phyloP scores from a whole-genome alignment of 2,888 invertebrate genomes.

The Microctonus aethiopoides region DNA sequence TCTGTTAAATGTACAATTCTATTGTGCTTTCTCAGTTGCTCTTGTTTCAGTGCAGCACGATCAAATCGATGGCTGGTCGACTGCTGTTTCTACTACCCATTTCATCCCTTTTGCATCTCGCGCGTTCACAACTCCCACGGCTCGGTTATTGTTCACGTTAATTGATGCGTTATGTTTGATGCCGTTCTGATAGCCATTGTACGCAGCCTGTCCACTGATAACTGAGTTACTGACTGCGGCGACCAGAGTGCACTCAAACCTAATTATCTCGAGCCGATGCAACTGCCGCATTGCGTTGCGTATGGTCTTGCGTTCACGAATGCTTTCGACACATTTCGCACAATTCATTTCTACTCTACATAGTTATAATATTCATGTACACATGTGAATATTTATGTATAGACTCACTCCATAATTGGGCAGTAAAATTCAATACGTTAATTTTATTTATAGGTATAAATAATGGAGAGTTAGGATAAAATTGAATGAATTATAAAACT shows the following conservation, averaged over 20 bases:
- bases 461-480: too few species aligned
- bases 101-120: conserved; percentile 17
- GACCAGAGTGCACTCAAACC: conserved; percentile 67
- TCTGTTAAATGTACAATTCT: neutral
- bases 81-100: neutral
- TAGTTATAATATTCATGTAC: conserved; percentile 6
- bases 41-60: conserved; percentile 30
- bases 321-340: conserved; percentile 31
- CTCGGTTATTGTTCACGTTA: conserved; percentile 67
- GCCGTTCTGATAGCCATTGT: conserved; percentile 67
- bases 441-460: neutral
- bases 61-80: neutral
- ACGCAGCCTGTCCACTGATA: conserved; percentile 67
- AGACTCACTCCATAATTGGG: neutral
- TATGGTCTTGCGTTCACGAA: conserved; percentile 31
- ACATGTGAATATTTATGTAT: neutral
- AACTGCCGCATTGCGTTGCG: conserved; percentile 64
- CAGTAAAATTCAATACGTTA: neutral
- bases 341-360: conserved; percentile 28
- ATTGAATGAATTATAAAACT: neutral
- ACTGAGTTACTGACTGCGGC: conserved; percentile 68
- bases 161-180: conserved; percentile 69
- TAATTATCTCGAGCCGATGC: conserved; percentile 67
- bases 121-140: conserved; percentile 48
- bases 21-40: conserved; percentile 37